These are phyloP conservation scores for Gadopsis marmoratus DNA, from an alignment of 2,797 vertebrate genomes.

Conservation along the genomic window DNA sequence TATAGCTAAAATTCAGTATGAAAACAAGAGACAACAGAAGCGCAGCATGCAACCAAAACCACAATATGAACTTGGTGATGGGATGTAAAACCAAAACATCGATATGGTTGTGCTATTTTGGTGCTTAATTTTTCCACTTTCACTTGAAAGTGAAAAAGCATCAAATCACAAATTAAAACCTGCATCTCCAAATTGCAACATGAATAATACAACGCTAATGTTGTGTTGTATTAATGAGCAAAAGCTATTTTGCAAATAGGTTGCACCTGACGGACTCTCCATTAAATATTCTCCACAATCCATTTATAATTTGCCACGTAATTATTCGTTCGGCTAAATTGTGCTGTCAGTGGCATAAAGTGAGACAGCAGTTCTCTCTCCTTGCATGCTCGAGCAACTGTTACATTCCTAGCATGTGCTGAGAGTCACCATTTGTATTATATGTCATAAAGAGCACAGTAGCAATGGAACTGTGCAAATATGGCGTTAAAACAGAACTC, in stretches of 20 bases:
- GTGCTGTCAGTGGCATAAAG: slow-evolving; percentile 49
- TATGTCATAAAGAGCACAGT: slow-evolving; percentile 31
- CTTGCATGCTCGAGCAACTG: slow-evolving; percentile 26
- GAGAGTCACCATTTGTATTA: slow-evolving; percentile 39
- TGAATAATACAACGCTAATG: slow-evolving; percentile 61
- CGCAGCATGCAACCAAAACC: slow-evolving; percentile 54
- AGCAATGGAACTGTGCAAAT: slow-evolving; percentile 17
- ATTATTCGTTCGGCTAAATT: slow-evolving; percentile 55
- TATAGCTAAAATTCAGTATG: slow-evolving; percentile 16
- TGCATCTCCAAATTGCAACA: slow-evolving; percentile 49
- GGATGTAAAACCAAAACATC: slow-evolving; percentile 58
- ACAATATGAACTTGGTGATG: slow-evolving; percentile 54
- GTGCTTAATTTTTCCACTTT: slow-evolving; percentile 37
- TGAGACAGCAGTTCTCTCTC: slow-evolving; percentile 49
- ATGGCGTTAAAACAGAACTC: slow-evolving; percentile 26
- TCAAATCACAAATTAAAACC: slow-evolving; percentile 55
- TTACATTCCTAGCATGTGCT: slow-evolving; percentile 29
- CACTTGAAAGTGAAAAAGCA: slow-evolving; percentile 12
- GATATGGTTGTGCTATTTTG: slow-evolving; percentile 47
- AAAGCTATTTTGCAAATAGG: slow-evolving; percentile 67
- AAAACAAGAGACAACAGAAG: slow-evolving; percentile 45
- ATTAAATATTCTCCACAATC: slow-evolving; percentile 61
- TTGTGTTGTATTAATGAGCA: slow-evolving; percentile 61
- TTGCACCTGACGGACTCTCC: slow-evolving; percentile 67
- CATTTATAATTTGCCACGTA: slow-evolving; percentile 65